Percentiles rank a stretch among this genome's conserved stretches.
phyloP scores from a whole-genome alignment of 2,888 invertebrate genomes.

The Stictocephala bisonia region DNA sequence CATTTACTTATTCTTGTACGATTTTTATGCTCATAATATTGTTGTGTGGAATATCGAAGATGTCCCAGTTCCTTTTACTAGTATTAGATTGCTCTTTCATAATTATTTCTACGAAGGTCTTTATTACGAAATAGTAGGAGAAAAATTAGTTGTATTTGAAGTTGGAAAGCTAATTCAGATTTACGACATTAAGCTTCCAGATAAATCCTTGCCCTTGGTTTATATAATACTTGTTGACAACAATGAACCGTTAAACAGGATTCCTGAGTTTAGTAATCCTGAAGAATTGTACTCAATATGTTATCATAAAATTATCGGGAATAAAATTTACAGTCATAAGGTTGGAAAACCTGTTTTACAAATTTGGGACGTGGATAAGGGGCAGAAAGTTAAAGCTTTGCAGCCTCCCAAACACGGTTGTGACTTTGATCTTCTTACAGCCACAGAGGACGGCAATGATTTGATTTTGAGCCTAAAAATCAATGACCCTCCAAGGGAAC shows the following conservation, averaged over 20 bases:
- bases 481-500: slow-evolving; percentile 18
- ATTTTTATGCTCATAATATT: slow-evolving; percentile 23
- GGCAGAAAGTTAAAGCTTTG: slow-evolving; percentile 1
- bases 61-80: slow-evolving; percentile 12
- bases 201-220: slow-evolving; percentile 5
- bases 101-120: slow-evolving; percentile 30
- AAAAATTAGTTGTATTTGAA: slow-evolving; percentile 10
- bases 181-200: slow-evolving; percentile 22
- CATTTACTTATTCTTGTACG: slow-evolving; percentile 23
- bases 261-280: slow-evolving; percentile 23
- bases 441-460: slow-evolving; percentile 12
- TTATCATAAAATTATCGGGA: slow-evolving; percentile 24
- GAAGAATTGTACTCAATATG: slow-evolving; percentile 25
- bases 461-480: slow-evolving; percentile 21
- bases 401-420: neutral
- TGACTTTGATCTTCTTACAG: slow-evolving; percentile 18
- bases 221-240: slow-evolving; percentile 20
- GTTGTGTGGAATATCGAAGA: slow-evolving; percentile 28
- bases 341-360: slow-evolving; percentile 18
- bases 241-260: neutral
- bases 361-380: slow-evolving; percentile 9
- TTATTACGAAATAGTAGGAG: slow-evolving; percentile 16
- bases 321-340: slow-evolving; percentile 33
- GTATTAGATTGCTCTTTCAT: slow-evolving; percentile 16
- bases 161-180: slow-evolving; percentile 31